Percentiles rank a stretch among this genome's conserved stretches.
Evolutionary conservation across 2,113 vertebrate species (phyloP).

Genomic region (Xenotilapia longispinis): DNA sequence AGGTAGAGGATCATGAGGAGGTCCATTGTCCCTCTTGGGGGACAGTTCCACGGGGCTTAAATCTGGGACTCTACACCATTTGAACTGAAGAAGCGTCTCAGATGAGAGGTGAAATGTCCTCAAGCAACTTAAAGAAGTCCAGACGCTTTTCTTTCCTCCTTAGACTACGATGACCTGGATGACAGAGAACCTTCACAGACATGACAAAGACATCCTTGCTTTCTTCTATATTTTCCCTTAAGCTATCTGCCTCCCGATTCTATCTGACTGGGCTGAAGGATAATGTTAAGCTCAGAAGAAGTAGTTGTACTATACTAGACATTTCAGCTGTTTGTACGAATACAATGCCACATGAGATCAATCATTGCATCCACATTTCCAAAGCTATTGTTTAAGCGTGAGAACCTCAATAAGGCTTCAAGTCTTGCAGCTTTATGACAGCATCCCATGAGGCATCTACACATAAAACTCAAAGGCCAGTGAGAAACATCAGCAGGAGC

Average conservation of each 20-base stretch:
- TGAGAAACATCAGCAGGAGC: neutral
- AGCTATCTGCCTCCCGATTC: neutral
- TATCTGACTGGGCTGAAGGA: neutral
- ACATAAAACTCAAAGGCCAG: conserved; percentile 41
- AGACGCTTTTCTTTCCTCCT: neutral
- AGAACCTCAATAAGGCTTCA: neutral
- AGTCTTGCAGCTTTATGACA: neutral
- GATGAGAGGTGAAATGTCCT: neutral
- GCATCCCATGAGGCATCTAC: neutral
- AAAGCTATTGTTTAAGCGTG: neutral
- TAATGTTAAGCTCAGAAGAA: neutral
- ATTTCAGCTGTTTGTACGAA: neutral
- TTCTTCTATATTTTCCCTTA: neutral
- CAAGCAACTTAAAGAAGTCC: neutral
- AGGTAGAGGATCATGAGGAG: neutral
- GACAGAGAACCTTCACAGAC: neutral
- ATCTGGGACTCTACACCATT: neutral
- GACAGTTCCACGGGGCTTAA: neutral
- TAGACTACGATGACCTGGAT: neutral
- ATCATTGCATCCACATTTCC: neutral
- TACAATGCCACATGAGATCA: neutral
- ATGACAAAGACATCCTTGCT: neutral
- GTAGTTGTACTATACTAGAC: neutral
- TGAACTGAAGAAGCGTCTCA: neutral
- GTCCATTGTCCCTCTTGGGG: neutral